Evolutionary conservation across 1,140 invertebrate species (phyloP).

Genomic region (Megathymus violae): DNA sequence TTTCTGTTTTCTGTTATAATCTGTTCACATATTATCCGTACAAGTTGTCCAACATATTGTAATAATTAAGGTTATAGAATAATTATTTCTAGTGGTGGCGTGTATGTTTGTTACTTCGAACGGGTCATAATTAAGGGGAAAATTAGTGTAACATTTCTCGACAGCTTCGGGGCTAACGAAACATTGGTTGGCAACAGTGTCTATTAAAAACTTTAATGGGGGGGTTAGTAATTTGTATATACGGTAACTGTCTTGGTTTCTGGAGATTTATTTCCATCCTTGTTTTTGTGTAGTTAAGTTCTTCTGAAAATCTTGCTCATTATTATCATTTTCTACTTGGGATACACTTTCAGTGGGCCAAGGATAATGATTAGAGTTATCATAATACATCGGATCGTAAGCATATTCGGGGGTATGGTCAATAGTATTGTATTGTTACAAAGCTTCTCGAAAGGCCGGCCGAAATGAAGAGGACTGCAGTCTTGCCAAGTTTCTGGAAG

Average conservation of each 20-base stretch:
- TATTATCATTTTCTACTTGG: not conserved
- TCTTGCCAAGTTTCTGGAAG: too few species aligned
- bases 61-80: constrained; percentile 6
- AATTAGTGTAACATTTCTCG: not conserved
- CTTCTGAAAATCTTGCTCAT: not conserved
- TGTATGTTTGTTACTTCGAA: constrained; percentile 11
- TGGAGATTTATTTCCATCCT: not conserved
- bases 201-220: not conserved
- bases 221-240: too few species aligned
- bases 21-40: too few species aligned
- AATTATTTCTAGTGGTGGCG: constrained; percentile 14
- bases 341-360: not conserved
- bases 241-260: not conserved
- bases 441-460: too few species aligned
- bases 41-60: too few species aligned
- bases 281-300: not conserved
- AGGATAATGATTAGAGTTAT: not conserved
- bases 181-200: not conserved
- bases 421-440: too few species aligned
- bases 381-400: not conserved
- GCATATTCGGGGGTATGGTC: not conserved
- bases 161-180: constrained; percentile 1
- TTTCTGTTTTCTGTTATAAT: too few species aligned
- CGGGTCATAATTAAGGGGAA: constrained; percentile 6
- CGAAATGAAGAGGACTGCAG: too few species aligned